phyloP scores from a whole-genome alignment of 2,113 vertebrate species.

The Orcinus orca region DNA sequence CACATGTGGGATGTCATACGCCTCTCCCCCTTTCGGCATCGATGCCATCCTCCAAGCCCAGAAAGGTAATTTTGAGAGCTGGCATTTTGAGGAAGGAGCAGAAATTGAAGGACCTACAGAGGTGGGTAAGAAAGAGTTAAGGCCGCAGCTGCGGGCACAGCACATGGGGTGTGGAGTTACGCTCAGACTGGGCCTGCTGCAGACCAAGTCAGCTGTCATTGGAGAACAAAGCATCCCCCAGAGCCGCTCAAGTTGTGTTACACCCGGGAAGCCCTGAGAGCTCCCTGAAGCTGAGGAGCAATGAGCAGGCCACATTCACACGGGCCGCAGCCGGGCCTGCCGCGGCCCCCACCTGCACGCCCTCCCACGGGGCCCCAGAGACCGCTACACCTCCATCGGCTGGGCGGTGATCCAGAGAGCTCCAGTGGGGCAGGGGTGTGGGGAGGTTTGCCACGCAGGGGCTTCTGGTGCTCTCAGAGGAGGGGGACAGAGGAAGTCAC shows the following conservation, averaged over 20 bases:
- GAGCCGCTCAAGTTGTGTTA: slow-evolving; percentile 81
- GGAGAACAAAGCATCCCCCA: slow-evolving; percentile 83
- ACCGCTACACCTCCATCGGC: slow-evolving; percentile 63
- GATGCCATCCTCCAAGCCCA: background rate
- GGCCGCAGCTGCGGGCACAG: slow-evolving; percentile 78
- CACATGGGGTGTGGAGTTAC: slow-evolving; percentile 72
- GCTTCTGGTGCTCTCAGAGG: too few species aligned
- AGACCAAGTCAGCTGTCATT: slow-evolving; percentile 85
- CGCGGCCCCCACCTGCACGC: slow-evolving; percentile 25
- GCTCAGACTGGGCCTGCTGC: slow-evolving; percentile 85
- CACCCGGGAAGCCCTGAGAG: slow-evolving; percentile 79
- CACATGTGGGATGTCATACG: rapidly evolving
- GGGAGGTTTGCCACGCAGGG: background rate
- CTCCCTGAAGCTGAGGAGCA: slow-evolving; percentile 82
- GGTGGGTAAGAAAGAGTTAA: slow-evolving; percentile 83
- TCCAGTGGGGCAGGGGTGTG: rapidly evolving
- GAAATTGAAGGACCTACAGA: background rate
- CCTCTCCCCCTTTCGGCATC: rapidly evolving
- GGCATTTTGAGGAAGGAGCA: background rate
- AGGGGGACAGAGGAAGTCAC: too few species aligned
- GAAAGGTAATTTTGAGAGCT: background rate
- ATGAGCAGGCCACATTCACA: slow-evolving; percentile 80
- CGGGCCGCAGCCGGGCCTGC: slow-evolving; percentile 45
- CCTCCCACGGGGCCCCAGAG: slow-evolving; percentile 56
- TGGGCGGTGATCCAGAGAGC: background rate